These are phyloP conservation scores for Watsonalla cultraria DNA, from an alignment of 2,888 invertebrate genomes.

Conservation along the genomic window DNA sequence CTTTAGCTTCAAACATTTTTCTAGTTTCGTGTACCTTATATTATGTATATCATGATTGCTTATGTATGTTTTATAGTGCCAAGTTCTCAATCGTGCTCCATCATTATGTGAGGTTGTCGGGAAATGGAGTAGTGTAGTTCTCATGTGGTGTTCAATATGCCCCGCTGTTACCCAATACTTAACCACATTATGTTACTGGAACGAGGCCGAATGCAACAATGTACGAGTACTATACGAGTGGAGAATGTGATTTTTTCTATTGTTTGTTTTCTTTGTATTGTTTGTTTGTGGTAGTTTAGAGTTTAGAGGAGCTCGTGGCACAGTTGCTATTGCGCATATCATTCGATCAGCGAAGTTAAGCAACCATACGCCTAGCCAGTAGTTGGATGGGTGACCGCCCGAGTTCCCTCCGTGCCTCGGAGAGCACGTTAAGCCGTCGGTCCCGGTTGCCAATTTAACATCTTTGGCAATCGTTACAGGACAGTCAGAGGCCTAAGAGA, in stretches of 20 bases:
- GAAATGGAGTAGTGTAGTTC: constrained; percentile 51
- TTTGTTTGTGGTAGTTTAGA: not conserved
- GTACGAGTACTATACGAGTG: constrained; percentile 20
- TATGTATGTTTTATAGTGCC: not conserved
- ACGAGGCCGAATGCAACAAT: constrained; percentile 28
- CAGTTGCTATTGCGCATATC: no score
- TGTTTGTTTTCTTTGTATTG: not conserved
- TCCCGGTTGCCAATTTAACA: no score
- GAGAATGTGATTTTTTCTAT: constrained; percentile 13
- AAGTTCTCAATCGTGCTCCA: constrained; percentile 2
- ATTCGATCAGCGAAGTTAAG: no score
- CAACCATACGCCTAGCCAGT: no score
- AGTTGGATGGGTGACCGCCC: no score
- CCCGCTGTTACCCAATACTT: constrained; percentile 45
- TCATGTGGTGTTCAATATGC: constrained; percentile 41
- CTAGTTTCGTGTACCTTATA: no score
- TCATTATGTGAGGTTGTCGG: constrained; percentile 43
- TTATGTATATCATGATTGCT: constrained; percentile 4
- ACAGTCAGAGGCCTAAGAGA: no score
- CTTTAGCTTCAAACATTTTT: no score
- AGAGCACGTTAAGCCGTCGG: no score
- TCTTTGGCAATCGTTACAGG: no score
- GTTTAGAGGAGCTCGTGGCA: no score
- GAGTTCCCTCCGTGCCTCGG: no score
- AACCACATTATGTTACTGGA: constrained; percentile 31